Conservation (phyloP, 2,113 vertebrate species). For the Toxostoma redivivum region DNA sequence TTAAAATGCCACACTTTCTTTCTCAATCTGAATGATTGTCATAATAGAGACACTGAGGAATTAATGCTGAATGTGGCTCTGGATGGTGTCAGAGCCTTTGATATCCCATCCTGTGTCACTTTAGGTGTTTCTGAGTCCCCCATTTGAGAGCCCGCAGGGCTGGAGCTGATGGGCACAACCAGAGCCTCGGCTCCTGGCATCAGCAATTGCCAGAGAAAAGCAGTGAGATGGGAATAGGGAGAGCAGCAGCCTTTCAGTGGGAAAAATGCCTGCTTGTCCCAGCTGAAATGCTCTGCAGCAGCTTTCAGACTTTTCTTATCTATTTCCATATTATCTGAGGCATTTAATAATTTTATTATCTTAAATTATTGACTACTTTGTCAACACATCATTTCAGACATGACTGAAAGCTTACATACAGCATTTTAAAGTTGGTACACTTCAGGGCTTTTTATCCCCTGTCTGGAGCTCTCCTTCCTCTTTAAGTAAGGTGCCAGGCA, state of each 20-base stretch:
- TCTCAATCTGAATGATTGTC: background rate
- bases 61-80: background rate
- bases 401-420: background rate
- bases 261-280: background rate
- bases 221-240: accelerated
- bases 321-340: background rate
- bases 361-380: background rate
- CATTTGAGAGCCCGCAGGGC: accelerated
- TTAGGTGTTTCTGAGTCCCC: background rate
- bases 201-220: background rate
- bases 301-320: background rate
- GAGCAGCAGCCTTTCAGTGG: background rate
- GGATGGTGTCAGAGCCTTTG: background rate
- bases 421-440: background rate
- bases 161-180: background rate
- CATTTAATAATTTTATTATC: background rate
- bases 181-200: background rate
- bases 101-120: background rate
- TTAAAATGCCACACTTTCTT: accelerated
- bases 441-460: accelerated
- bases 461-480: background rate
- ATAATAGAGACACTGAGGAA: background rate
- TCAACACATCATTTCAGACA: background rate
- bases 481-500: background rate
- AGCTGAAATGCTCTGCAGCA: background rate